These are phyloP conservation scores for Loripinus fragilis DNA, from an alignment of 2,888 invertebrate species.

Conservation along the genomic window DNA sequence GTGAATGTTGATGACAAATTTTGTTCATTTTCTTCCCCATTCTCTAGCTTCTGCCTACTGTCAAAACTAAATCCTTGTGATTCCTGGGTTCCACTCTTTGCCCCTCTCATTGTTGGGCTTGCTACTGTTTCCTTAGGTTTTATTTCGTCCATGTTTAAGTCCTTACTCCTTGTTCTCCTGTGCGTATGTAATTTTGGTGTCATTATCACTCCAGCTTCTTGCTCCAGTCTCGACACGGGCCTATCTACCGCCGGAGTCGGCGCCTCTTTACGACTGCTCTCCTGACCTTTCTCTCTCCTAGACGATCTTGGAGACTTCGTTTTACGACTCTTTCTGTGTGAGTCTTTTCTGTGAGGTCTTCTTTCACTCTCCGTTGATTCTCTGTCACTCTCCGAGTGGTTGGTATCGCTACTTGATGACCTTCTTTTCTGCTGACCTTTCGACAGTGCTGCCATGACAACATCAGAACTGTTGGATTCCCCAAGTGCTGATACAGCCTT, in stretches of 20 bases:
- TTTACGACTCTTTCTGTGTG: conserved; percentile 43
- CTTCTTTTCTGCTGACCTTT: conserved; percentile 54
- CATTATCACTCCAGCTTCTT: conserved; percentile 63
- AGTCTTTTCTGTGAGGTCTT: conserved; percentile 56
- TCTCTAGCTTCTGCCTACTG: conserved; percentile 42
- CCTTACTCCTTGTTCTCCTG: conserved; percentile 63
- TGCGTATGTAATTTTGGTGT: conserved; percentile 71
- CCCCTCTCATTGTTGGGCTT: conserved; percentile 46
- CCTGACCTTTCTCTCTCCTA: conserved; percentile 46
- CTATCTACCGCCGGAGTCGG: conserved; percentile 41
- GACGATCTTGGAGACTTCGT: conserved; percentile 43
- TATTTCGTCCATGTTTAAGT: conserved; percentile 49
- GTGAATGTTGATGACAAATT: conserved; percentile 74
- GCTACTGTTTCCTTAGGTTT: conserved; percentile 56
- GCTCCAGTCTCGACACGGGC: conserved; percentile 55
- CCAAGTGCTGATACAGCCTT: conserved; percentile 79
- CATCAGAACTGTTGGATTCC: conserved; percentile 79
- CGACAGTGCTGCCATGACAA: conserved; percentile 74
- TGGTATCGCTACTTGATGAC: conserved; percentile 68
- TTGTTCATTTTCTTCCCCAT: conserved; percentile 40
- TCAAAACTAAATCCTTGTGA: conserved; percentile 62
- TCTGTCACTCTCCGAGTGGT: conserved; percentile 71
- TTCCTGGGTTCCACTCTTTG: conserved; percentile 50
- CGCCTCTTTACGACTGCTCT: conserved; percentile 55
- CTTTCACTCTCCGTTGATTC: conserved; percentile 71